These are phyloP conservation scores for Clarias fuscus DNA, from an alignment of 2,797 vertebrate genomes.

Conservation along the genomic window DNA sequence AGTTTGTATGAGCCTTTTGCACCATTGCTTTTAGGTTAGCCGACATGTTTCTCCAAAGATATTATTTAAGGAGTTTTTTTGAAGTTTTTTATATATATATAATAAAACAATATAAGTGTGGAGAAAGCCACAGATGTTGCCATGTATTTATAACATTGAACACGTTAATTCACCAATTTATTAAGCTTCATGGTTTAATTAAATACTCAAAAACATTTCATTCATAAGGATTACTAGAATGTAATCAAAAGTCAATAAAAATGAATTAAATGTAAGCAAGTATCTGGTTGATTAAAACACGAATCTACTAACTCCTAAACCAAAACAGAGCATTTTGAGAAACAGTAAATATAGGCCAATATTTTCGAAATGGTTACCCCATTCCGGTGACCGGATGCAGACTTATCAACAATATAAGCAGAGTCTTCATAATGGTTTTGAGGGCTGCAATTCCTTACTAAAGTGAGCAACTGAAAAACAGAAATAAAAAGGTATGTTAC, in stretches of 20 bases:
- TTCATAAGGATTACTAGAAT: not conserved
- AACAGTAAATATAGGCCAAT: not conserved
- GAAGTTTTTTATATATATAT: not conserved
- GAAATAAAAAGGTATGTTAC: not conserved
- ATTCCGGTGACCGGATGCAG: conserved; percentile 63
- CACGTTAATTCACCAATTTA: not conserved
- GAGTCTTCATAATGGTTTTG: conserved; percentile 60
- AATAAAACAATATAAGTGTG: not conserved
- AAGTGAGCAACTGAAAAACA: conserved; percentile 4
- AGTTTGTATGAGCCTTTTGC: not conserved
- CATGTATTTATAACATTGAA: not conserved
- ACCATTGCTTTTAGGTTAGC: not conserved
- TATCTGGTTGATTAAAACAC: not conserved
- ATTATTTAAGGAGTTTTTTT: not conserved
- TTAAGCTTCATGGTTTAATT: not conserved
- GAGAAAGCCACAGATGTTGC: not conserved
- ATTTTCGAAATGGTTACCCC: conserved; percentile 61
- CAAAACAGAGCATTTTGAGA: not conserved
- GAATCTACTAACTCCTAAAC: not conserved
- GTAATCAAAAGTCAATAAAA: not conserved
- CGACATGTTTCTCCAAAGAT: not conserved
- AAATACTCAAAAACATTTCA: not conserved
- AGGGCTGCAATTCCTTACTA: conserved; percentile 27
- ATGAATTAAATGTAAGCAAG: no score
- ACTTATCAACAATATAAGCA: conserved; percentile 66